Evolutionary conservation across 2,888 invertebrate genomes (phyloP), one percentile per base, ranked within the genome.

Genomic region (Drosophila aldrichi): DNA sequence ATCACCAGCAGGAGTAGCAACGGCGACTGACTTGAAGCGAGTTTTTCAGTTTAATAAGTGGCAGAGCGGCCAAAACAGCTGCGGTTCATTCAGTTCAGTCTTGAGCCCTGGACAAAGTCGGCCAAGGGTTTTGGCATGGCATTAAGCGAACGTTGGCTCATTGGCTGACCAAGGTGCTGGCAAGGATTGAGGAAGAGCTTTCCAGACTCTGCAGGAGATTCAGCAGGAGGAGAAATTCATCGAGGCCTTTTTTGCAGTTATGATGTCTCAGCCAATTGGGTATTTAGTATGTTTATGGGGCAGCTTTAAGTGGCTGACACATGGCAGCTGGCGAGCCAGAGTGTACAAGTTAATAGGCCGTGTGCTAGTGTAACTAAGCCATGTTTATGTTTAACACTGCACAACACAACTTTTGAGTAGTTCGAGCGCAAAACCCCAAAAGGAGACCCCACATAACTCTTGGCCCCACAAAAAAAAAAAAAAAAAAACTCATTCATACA

Each of bases 41-140:
- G 89, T 89, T 84, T 91, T 91, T 90, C 77, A 90, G 83, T 90
- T 90, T 90, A 91, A 91, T 91, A 90, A 90, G 88, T 84, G 81
- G 73, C 82, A 85, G 80, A 76, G 77, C 81, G 74, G 74, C 67
- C 70, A 70, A 74, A 63, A 74, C 91, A 91, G 88, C 85, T 90
- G 91, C 75, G 90, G 57, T 81, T 77, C 54, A 51, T 46, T 20
- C 16, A 16, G 52, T 43, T 20, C 16, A 16, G 52, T 20, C 52
- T 43, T 44, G 52, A 16, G 46, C 20, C 32, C 32, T 18, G 2
- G 41, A 7, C 49, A 25, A 34, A 12, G 22, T 44, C n/a, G 29
- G 29, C 32, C 36, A 54, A 32, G 41, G 36, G 52, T 18, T 22
- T 41, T 29, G 36, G 14, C 25, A 25, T 20, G 55, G 34, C 5